phyloP scores from a whole-genome alignment of 1,140 invertebrate genomes.

The Temnothorax longispinosus region DNA sequence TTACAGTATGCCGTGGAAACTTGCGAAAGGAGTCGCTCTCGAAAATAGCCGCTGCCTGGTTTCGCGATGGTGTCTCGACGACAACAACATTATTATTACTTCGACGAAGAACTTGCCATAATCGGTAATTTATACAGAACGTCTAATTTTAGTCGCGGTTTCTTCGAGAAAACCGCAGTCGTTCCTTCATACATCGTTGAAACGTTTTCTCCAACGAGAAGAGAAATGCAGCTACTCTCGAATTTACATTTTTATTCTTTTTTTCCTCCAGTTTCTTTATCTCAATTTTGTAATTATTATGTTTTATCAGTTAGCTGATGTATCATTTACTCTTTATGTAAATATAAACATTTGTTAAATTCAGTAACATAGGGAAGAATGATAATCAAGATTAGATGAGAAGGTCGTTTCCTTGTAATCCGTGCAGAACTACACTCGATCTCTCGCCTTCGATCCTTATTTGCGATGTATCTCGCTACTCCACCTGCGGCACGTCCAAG shows the following conservation, averaged over 20 bases:
- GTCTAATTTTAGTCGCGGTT: slow-evolving; percentile 24
- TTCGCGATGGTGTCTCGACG: slow-evolving; percentile 48
- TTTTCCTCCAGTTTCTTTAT: not conserved
- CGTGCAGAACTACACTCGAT: not conserved
- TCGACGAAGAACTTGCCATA: slow-evolving; percentile 17
- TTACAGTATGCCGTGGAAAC: slow-evolving; percentile 50
- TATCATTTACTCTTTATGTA: not conserved
- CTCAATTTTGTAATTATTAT: not conserved
- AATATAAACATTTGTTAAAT: not conserved
- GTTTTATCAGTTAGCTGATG: not conserved
- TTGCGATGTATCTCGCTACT: slow-evolving; percentile 50
- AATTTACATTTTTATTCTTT: not conserved
- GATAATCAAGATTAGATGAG: not conserved
- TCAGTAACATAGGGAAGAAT: not conserved
- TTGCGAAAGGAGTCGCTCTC: slow-evolving; percentile 53
- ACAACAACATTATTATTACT: slow-evolving; percentile 68
- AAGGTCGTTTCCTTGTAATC: not conserved
- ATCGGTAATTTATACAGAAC: slow-evolving; percentile 15
- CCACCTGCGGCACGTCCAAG: slow-evolving; percentile 50
- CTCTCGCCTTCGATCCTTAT: slow-evolving; percentile 36
- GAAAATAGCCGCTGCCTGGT: slow-evolving; percentile 65
- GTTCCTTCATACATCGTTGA: not conserved
- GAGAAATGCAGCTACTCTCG: not conserved
- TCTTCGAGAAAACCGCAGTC: not conserved
- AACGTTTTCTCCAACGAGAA: not conserved